A percentile compares a stretch with the other conserved stretches of the same genome.
Conservation (phyloP, 2,113 vertebrate species). For the Holacanthus passer region DNA sequence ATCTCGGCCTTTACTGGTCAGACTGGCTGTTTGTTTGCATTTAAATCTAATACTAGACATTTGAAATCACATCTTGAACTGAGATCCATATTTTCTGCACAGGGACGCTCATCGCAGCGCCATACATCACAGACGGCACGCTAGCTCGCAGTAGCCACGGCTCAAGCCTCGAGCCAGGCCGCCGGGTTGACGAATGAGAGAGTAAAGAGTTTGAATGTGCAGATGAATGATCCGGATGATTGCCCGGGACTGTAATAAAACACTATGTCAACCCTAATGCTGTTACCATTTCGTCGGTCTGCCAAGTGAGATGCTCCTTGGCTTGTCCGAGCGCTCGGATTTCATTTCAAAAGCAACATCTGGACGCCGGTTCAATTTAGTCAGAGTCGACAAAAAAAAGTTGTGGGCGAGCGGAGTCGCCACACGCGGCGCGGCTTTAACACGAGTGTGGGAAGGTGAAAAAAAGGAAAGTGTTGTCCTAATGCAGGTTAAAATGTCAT, state of each 20-base stretch:
- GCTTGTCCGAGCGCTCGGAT: slow-evolving; percentile 51
- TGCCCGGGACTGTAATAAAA: slow-evolving; percentile 78
- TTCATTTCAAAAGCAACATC: slow-evolving; percentile 52
- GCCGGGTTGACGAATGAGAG: slow-evolving; percentile 74
- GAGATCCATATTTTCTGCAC: slow-evolving; percentile 49
- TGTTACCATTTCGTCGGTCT: slow-evolving; percentile 52
- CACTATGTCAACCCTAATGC: slow-evolving; percentile 73
- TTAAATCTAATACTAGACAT: slow-evolving; percentile 38
- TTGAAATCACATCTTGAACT: slow-evolving; percentile 55
- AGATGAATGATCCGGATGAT: slow-evolving; percentile 78
- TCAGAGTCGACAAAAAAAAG: slow-evolving; percentile 25
- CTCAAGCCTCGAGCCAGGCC: slow-evolving; percentile 19
- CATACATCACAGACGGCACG: slow-evolving; percentile 60
- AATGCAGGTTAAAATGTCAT: slow-evolving; percentile 39
- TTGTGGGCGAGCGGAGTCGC: slow-evolving; percentile 1
- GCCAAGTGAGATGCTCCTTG: slow-evolving; percentile 49
- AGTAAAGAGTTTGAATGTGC: slow-evolving; percentile 74
- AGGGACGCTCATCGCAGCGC: slow-evolving; percentile 28
- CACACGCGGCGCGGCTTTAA: neutral
- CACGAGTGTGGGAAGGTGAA: neutral
- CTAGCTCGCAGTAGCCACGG: slow-evolving; percentile 34
- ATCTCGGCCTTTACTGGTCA: neutral
- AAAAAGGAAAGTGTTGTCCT: neutral
- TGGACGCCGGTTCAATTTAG: slow-evolving; percentile 51
- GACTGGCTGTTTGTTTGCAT: slow-evolving; percentile 31